A percentile compares a stretch with the other conserved stretches of the same genome.
Conservation (phyloP, 2,797 vertebrate genomes). For the Sebastes hubbsi region DNA sequence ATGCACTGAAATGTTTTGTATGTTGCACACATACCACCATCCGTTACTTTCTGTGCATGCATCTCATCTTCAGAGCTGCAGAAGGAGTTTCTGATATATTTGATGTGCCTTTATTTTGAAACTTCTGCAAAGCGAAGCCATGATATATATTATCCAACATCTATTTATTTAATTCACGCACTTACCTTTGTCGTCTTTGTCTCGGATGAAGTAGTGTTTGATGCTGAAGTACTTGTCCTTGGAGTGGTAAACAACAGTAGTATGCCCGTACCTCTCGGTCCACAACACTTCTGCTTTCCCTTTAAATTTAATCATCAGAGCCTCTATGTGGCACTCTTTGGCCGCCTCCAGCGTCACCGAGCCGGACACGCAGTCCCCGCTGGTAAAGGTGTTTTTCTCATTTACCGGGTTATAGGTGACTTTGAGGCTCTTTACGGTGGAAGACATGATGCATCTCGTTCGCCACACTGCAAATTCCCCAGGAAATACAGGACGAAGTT, state of each 20-base stretch:
- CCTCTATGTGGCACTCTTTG: conserved; percentile 63
- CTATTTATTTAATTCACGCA: not conserved
- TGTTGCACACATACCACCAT: not conserved
- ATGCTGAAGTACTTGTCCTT: conserved; percentile 78
- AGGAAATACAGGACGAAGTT: too few relatives aligned
- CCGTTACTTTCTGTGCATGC: not conserved
- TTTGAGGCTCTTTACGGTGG: conserved; percentile 66
- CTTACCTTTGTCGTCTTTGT: conserved; percentile 28
- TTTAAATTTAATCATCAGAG: conserved; percentile 71
- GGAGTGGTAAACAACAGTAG: conserved; percentile 46
- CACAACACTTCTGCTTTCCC: conserved; percentile 73
- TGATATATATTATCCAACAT: not conserved
- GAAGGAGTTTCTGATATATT: not conserved
- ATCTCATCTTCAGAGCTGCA: not conserved
- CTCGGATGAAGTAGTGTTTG: conserved; percentile 57
- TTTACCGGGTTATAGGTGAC: conserved; percentile 57
- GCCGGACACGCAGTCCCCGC: conserved; percentile 69
- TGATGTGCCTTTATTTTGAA: not conserved
- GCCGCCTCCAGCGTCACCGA: conserved; percentile 63
- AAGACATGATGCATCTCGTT: conserved; percentile 43
- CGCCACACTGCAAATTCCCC: rapidly evolving
- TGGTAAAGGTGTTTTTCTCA: conserved; percentile 60
- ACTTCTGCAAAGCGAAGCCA: not conserved
- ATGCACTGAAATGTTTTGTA: not conserved
- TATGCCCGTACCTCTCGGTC: conserved; percentile 52